Percentiles rank a stretch among this genome's conserved stretches.
These are phyloP conservation scores for Syrmaticus mikado DNA, from an alignment of 2,113 vertebrate genomes.

Conservation along the genomic window DNA sequence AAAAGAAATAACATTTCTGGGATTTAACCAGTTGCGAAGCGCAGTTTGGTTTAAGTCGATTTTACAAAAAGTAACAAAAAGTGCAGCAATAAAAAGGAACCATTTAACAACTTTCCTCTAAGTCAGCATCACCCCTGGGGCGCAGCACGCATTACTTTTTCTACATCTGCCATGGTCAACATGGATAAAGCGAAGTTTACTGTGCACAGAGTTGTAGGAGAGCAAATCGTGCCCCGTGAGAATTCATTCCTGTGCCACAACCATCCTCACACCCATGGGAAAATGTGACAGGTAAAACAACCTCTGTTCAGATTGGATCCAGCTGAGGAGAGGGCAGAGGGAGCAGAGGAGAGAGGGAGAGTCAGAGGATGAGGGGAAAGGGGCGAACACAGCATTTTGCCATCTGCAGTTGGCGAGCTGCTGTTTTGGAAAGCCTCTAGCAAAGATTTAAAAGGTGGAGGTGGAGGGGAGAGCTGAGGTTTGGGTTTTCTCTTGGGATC, in stretches of 20 bases:
- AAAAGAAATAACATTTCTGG: not conserved
- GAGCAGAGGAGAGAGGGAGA: not conserved
- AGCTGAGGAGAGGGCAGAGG: not conserved
- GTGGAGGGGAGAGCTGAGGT: not conserved
- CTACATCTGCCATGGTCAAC: not conserved
- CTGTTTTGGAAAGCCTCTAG: not conserved
- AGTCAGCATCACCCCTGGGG: not conserved
- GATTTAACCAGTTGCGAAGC: not conserved
- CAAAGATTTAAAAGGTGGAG: not conserved
- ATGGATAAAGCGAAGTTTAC: not conserved
- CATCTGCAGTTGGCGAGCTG: not conserved
- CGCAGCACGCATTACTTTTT: not conserved
- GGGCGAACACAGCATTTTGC: not conserved
- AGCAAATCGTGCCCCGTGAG: not conserved
- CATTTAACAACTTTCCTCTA: not conserved
- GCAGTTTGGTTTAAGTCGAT: not conserved
- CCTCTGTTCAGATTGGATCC: not conserved
- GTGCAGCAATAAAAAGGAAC: not conserved
- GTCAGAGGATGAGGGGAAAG: not conserved
- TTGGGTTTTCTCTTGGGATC: not conserved
- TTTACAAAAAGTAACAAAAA: not conserved
- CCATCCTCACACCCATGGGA: not conserved
- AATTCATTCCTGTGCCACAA: not conserved
- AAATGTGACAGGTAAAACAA: not conserved
- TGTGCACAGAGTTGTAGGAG: not conserved